A percentile compares a stretch with the other conserved stretches of the same genome.
Evolutionary conservation across 2,888 invertebrate species (phyloP).

Genomic region (Phaonia tiefii): DNA sequence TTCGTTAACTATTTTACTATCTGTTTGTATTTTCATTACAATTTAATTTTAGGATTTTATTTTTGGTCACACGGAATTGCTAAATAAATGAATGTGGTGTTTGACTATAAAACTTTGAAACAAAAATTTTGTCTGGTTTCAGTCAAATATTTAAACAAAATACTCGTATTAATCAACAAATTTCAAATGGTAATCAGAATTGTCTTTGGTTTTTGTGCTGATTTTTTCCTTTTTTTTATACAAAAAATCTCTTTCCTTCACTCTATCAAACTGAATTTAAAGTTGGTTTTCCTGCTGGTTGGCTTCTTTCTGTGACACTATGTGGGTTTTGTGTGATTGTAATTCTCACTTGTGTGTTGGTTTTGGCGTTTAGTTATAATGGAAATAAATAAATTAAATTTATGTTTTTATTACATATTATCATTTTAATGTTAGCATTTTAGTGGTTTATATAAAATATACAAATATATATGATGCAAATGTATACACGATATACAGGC

Average conservation of each 20-base stretch:
- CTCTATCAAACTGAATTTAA: too few species aligned
- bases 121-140: too few species aligned
- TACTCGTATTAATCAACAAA: slow-evolving; percentile 4
- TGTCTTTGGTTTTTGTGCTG: neutral
- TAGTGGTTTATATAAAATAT: slow-evolving; percentile 21
- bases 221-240: neutral
- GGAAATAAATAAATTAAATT: slow-evolving; percentile 35
- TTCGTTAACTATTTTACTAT: too few species aligned
- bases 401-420: slow-evolving; percentile 31
- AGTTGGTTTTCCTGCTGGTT: neutral
- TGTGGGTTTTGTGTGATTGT: slow-evolving; percentile 9
- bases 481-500: neutral
- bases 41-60: too few species aligned
- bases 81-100: too few species aligned
- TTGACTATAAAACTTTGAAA: too few species aligned
- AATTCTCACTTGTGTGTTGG: neutral
- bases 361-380: neutral
- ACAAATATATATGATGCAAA: neutral
- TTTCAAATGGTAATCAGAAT: slow-evolving; percentile 21
- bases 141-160: slow-evolving; percentile 12
- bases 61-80: too few species aligned
- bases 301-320: neutral
- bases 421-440: slow-evolving; percentile 30
- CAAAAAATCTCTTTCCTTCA: too few species aligned
- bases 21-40: too few species aligned